Evolutionary conservation across 1,140 invertebrate genomes (phyloP).

Genomic region (Heliothis subflexa): DNA sequence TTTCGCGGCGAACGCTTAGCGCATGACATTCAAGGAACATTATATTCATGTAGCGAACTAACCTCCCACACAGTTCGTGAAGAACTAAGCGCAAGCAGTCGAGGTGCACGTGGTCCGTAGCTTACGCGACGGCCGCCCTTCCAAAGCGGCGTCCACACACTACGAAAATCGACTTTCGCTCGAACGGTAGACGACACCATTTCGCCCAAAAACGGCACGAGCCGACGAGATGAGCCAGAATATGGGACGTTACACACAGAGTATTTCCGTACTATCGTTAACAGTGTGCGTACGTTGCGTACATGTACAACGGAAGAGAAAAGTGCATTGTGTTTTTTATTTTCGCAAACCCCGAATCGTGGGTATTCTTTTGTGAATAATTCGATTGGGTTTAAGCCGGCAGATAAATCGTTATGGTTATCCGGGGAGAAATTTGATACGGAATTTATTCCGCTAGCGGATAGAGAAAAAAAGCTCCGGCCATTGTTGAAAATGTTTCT

Average conservation of each 20-base stretch:
- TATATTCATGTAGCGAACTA: constrained; percentile 82
- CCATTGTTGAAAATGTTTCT: constrained; percentile 82
- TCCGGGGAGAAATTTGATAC: constrained; percentile 64
- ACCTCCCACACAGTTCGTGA: constrained; percentile 84
- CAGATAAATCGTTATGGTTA: constrained; percentile 56
- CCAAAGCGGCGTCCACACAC: constrained; percentile 67
- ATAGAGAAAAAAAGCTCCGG: constrained; percentile 59
- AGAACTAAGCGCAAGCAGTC: constrained; percentile 85
- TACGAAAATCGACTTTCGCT: constrained; percentile 79
- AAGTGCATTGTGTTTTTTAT: constrained; percentile 75
- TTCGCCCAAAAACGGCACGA: constrained; percentile 62
- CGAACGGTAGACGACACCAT: constrained; percentile 62
- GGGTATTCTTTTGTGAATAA: constrained; percentile 53
- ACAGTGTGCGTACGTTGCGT: constrained; percentile 71
- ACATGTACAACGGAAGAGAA: constrained; percentile 69
- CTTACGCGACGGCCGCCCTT: constrained; percentile 82
- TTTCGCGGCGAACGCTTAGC: constrained; percentile 71
- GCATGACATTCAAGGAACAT: constrained; percentile 77
- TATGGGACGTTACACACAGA: constrained; percentile 81
- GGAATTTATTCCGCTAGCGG: constrained; percentile 53
- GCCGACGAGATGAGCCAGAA: constrained; percentile 76
- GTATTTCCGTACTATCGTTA: constrained; percentile 80
- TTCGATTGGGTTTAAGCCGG: constrained; percentile 55
- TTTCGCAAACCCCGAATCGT: constrained; percentile 48
- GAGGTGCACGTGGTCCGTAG: constrained; percentile 81